Evolutionary conservation across 2,797 vertebrate genomes (phyloP).

Genomic region (Falco biarmicus): DNA sequence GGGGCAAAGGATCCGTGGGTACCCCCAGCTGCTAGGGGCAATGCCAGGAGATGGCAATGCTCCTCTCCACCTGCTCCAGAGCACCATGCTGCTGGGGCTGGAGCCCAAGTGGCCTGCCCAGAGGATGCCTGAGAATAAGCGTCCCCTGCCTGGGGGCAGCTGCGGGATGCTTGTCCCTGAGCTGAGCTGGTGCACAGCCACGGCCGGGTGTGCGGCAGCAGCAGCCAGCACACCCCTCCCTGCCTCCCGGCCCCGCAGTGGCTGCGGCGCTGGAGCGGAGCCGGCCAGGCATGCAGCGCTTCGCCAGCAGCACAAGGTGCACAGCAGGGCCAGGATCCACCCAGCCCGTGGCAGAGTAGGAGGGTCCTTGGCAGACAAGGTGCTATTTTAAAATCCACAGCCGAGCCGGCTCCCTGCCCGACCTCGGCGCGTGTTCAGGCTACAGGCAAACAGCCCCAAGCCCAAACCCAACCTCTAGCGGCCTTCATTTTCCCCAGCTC

Average conservation of each 20-base stretch:
- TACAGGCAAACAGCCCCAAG: slow-evolving; percentile 1
- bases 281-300: not conserved
- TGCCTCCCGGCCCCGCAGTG: not conserved
- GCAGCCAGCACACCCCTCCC: not conserved
- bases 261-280: not conserved
- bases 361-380: slow-evolving; percentile 36
- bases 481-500: not conserved
- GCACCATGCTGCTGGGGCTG: not conserved
- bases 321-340: not conserved
- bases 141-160: not conserved
- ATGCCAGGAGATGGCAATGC: not conserved
- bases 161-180: not conserved
- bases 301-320: slow-evolving; percentile 14
- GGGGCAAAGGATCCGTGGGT: not conserved
- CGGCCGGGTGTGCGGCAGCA: not conserved
- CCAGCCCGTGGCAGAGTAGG: slow-evolving; percentile 16
- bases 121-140: not conserved
- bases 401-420: not conserved
- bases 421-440: not conserved
- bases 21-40: too few relatives aligned
- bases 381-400: slow-evolving; percentile 7
- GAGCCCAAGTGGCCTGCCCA: not conserved
- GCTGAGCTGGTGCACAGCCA: not conserved
- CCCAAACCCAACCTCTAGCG: not conserved
- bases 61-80: not conserved